phyloP scores from a whole-genome alignment of 2,113 vertebrate species.

The Meriones unguiculatus region DNA sequence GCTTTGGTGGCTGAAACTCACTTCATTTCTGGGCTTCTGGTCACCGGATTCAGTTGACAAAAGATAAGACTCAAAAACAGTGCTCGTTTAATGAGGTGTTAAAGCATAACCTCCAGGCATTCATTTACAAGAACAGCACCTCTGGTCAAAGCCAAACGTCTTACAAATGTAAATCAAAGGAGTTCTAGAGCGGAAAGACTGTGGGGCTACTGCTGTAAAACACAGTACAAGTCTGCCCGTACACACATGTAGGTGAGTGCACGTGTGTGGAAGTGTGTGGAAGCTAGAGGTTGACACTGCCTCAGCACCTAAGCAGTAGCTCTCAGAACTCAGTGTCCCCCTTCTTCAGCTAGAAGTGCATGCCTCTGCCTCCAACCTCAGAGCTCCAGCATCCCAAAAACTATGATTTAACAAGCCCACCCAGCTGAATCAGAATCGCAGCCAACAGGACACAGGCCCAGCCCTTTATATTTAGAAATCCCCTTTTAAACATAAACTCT shows the following conservation, averaged over 20 bases:
- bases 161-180: neutral
- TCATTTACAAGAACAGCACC: neutral
- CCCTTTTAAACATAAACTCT: neutral
- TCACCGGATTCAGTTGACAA: neutral
- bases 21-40: neutral
- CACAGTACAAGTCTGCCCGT: neutral
- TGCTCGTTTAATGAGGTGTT: neutral
- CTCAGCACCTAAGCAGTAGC: neutral
- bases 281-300: neutral
- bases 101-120: neutral
- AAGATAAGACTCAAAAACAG: neutral
- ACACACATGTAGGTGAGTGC: neutral
- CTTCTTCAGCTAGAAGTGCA: neutral
- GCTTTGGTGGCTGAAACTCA: neutral
- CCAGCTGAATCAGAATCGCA: neutral
- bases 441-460: neutral
- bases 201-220: accelerated
- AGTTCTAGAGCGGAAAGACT: neutral
- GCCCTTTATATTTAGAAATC: neutral
- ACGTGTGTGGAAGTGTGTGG: neutral
- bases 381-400: neutral
- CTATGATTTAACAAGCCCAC: neutral
- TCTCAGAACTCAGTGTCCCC: neutral
- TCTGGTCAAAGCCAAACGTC: neutral
- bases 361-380: neutral